Percentiles rank a stretch among this genome's conserved stretches.
phyloP scores from a whole-genome alignment of 2,888 invertebrate genomes.

The Therioaphis trifolii region DNA sequence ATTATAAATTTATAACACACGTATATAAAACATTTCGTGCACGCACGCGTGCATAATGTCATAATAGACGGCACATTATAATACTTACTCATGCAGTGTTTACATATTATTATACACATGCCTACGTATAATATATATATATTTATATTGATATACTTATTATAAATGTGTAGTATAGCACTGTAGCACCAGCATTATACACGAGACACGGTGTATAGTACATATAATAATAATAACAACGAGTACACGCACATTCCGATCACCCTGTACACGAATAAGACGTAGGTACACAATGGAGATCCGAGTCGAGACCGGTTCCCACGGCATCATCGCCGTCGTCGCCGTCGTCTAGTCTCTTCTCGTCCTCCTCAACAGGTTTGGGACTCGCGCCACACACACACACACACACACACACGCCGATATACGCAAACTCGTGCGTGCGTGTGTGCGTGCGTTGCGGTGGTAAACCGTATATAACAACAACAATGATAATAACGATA shows the following conservation, averaged over 20 bases:
- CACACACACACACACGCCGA: background rate
- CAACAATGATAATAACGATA: background rate
- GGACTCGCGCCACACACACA: slow-evolving; percentile 28
- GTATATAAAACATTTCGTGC: slow-evolving; percentile 15
- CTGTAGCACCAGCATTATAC: background rate
- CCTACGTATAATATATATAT: background rate
- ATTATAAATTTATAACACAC: too few species aligned
- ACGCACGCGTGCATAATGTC: slow-evolving; percentile 27
- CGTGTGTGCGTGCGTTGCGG: background rate
- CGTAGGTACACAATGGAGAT: slow-evolving; percentile 45
- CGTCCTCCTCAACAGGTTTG: slow-evolving; percentile 50
- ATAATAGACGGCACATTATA: slow-evolving; percentile 1
- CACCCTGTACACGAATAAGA: slow-evolving; percentile 46
- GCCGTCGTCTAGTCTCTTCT: slow-evolving; percentile 45
- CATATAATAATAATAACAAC: background rate
- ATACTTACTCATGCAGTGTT: too few species aligned
- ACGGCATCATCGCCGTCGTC: slow-evolving; percentile 43
- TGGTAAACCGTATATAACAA: background rate
- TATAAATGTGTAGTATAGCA: too few species aligned
- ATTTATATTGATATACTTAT: too few species aligned
- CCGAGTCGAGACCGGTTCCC: slow-evolving; percentile 57
- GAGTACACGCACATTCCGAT: slow-evolving; percentile 31
- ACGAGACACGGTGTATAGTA: background rate
- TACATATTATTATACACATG: too few species aligned
- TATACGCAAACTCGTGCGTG: background rate